Conservation (phyloP, 2,888 invertebrate species). For the Cephus rjabovi region DNA sequence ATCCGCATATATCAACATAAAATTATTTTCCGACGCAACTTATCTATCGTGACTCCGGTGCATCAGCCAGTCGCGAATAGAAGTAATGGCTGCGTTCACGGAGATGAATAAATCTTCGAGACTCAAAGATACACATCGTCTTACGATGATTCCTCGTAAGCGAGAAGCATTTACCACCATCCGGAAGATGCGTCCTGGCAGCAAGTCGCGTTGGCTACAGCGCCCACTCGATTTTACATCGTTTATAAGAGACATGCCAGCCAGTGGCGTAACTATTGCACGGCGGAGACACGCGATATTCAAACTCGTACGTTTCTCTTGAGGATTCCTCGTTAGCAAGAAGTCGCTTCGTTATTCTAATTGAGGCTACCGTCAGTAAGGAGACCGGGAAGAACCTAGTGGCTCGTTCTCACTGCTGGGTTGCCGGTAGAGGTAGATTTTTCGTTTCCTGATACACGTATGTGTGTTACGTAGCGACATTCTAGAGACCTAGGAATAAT, state of each 20-base stretch:
- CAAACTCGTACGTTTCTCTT: not conserved
- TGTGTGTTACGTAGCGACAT: not conserved
- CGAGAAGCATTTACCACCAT: not conserved
- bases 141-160: not conserved
- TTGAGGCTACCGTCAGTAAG: not conserved
- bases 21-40: not conserved
- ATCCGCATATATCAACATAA: not conserved
- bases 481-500: not conserved
- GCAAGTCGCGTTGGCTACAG: not conserved
- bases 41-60: not conserved
- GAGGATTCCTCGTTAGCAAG: not conserved
- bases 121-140: not conserved
- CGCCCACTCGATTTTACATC: not conserved
- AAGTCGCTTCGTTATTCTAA: not conserved
- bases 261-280: not conserved
- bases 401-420: not conserved
- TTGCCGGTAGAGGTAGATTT: not conserved
- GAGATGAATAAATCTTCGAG: not conserved
- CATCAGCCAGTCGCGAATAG: not conserved
- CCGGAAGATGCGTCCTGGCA: not conserved
- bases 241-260: not conserved
- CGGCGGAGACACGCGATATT: not conserved
- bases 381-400: not conserved
- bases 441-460: not conserved
- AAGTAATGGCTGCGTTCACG: not conserved